Evolutionary conservation across 2,113 vertebrate species (phyloP), one percentile per base, ranked within the genome.

Genomic region (Anser cygnoides): DNA sequence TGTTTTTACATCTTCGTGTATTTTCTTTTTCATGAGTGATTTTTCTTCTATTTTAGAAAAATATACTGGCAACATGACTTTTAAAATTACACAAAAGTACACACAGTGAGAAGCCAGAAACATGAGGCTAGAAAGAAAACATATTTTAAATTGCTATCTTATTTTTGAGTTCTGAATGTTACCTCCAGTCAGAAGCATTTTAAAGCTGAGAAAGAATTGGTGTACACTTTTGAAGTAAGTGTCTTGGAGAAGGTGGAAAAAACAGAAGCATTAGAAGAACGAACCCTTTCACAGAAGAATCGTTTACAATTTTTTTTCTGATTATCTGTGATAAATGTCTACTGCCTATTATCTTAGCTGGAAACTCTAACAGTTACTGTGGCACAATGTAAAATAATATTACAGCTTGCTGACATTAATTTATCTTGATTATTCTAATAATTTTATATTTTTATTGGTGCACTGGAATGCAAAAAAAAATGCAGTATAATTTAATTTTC

Each of bases 371-470:
- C 85, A 72, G 68, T 90, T 89, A 93, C 66, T 73, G 66, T 74
- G 95, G 95, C 73, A 93, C 21, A 79, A 89, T 41, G 59, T 86
- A 96, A 97, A 97, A 97, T 93, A 93, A 94, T 89, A 96, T 88
- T 97, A 75, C 73, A 70, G 80, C 74, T 28, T 82, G 61, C 82
- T 95, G 93, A 85, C 87, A 93, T 92, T 95, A 97, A 97, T 97
- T 97, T 96, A 91, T 98, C 95, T 97, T 91, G 87, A 96, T 98
- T 98, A 96, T 95, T 91, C 76, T 97, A 97, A 97, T 97, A 85
- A 96, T 95, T 97, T 97, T 67, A 90, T 97, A 75, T 93, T 97
- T 97, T 97, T 97, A 96, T 96, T 96, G 94, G 94, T 96, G 92
- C 11, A 39, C 85, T 97, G 93, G 52, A 89, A 81, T 91, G 52